A percentile compares a stretch with the other conserved stretches of the same genome.
phyloP scores from a whole-genome alignment of 2,797 vertebrate species.

The Pagetopsis macropterus region DNA sequence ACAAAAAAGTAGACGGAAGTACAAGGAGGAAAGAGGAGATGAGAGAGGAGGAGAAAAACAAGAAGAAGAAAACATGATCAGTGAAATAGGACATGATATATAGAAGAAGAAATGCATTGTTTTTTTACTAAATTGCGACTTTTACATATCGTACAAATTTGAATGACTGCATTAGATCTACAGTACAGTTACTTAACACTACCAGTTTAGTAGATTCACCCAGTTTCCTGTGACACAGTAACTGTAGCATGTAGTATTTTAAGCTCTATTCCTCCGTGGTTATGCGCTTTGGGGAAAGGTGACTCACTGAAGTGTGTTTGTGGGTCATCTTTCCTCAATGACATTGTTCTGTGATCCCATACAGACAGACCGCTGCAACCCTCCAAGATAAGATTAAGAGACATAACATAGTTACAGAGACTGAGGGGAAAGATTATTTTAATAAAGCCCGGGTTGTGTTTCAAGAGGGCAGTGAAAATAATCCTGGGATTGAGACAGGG shows the following conservation, averaged over 20 bases:
- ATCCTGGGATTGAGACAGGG: slow-evolving; percentile 28
- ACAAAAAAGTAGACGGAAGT: not conserved
- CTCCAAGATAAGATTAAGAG: slow-evolving; percentile 58
- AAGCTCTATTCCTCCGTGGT: slow-evolving; percentile 39
- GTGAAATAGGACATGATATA: not conserved
- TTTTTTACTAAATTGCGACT: slow-evolving; percentile 15
- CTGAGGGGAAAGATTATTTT: slow-evolving; percentile 55
- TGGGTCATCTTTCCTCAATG: slow-evolving; percentile 65
- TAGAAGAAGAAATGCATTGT: not conserved
- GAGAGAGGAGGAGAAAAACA: not conserved
- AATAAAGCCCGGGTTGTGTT: slow-evolving; percentile 53
- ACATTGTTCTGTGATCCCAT: slow-evolving; percentile 36
- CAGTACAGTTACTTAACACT: not conserved
- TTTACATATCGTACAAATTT: not conserved
- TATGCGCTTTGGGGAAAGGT: slow-evolving; percentile 59
- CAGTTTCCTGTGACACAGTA: slow-evolving; percentile 24
- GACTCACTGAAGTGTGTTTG: slow-evolving; percentile 72
- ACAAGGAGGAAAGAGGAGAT: not conserved
- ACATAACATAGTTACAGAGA: slow-evolving; percentile 40
- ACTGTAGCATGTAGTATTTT: slow-evolving; percentile 61
- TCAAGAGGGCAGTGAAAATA: slow-evolving; percentile 41
- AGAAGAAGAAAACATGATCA: not conserved
- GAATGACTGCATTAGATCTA: not conserved
- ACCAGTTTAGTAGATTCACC: slow-evolving; percentile 7
- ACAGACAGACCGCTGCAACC: slow-evolving; percentile 6